Percentiles rank a stretch among this genome's conserved stretches.
Conservation (phyloP, 2,888 invertebrate genomes). For the Ophion ellenae region DNA sequence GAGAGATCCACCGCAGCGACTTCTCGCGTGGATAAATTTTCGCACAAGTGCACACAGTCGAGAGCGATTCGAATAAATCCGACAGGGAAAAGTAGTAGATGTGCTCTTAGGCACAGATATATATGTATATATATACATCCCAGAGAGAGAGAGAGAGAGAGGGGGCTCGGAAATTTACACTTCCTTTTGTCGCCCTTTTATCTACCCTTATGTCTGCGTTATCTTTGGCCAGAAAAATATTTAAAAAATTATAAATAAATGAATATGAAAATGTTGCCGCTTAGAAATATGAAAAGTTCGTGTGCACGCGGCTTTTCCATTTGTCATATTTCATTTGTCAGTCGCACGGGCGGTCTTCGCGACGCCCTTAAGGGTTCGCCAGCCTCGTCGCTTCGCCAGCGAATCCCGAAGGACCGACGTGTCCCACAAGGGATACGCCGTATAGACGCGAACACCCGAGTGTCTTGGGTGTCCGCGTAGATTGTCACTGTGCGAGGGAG, state of each 20-base stretch:
- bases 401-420: too few relatives aligned
- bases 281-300: too few relatives aligned
- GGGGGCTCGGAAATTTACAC: not conserved
- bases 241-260: too few relatives aligned
- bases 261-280: too few relatives aligned
- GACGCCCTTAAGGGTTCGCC: slow-evolving; percentile 64
- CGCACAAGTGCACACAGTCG: slow-evolving; percentile 39
- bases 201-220: not conserved
- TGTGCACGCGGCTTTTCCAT: slow-evolving; percentile 62
- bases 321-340: slow-evolving; percentile 74
- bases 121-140: not conserved
- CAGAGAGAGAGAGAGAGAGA: too few relatives aligned
- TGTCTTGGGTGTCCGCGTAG: not conserved
- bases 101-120: slow-evolving; percentile 6
- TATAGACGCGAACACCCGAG: not conserved
- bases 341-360: slow-evolving; percentile 63
- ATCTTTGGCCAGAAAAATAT: too few relatives aligned
- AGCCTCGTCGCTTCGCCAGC: not conserved
- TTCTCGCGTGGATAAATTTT: slow-evolving; percentile 56
- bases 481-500: slow-evolving; percentile 2
- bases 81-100: slow-evolving; percentile 31
- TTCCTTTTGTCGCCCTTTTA: not conserved
- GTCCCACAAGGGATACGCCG: too few relatives aligned
- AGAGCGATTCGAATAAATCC: slow-evolving; percentile 49
- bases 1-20: slow-evolving; percentile 29